Conservation (phyloP, 2,113 vertebrate species). For the Mirza zaza region DNA sequence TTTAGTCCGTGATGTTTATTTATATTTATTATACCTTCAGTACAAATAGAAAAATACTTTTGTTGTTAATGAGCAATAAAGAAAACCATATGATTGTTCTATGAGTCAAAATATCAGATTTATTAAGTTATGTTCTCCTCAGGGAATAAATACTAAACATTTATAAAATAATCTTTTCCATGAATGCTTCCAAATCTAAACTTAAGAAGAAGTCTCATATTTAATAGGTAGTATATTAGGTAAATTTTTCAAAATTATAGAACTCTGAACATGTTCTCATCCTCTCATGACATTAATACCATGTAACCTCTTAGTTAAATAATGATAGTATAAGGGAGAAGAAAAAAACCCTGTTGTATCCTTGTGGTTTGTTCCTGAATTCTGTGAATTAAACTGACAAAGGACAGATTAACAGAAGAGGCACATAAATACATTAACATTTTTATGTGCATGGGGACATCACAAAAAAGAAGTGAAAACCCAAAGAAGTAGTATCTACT, state of each 20-base stretch:
- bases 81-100: neutral
- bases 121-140: neutral
- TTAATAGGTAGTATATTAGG: neutral
- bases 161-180: neutral
- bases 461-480: neutral
- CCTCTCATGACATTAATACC: neutral
- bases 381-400: neutral
- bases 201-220: neutral
- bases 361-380: neutral
- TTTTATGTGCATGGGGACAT: neutral
- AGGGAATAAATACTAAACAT: neutral
- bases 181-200: neutral
- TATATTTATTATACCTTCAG: neutral
- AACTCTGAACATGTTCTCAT: neutral
- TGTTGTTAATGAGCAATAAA: neutral
- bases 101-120: neutral
- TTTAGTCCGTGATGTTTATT: conserved; percentile 1
- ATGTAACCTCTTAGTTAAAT: neutral
- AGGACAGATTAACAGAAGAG: neutral
- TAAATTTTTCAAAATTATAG: neutral
- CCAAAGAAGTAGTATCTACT: neutral
- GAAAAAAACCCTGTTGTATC: neutral
- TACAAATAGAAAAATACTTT: neutral
- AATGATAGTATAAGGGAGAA: neutral
- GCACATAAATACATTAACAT: too few species aligned